These are phyloP conservation scores for Eurois occulta DNA, from an alignment of 2,888 invertebrate species.

Conservation along the genomic window DNA sequence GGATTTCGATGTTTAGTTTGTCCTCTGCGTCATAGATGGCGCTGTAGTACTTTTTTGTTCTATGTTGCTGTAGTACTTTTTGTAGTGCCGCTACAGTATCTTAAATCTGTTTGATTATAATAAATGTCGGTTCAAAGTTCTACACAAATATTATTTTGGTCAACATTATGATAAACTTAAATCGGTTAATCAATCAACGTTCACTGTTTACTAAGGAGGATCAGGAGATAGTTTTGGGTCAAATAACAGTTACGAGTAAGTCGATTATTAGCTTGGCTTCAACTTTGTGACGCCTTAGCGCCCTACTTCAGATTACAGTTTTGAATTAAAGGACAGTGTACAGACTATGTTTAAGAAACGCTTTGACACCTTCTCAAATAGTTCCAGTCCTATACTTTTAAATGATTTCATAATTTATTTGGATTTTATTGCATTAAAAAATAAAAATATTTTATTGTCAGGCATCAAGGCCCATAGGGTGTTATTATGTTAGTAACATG, in stretches of 20 bases:
- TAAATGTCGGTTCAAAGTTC: slow-evolving; percentile 2
- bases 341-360: neutral
- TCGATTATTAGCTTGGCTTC: slow-evolving; percentile 33
- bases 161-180: slow-evolving; percentile 33
- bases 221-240: slow-evolving; percentile 44
- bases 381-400: neutral
- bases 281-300: slow-evolving; percentile 9
- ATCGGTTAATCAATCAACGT: slow-evolving; percentile 39
- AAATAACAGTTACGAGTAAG: slow-evolving; percentile 24
- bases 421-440: too few species aligned
- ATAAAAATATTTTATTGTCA: too few species aligned
- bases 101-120: neutral
- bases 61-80: too few species aligned
- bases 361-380: neutral
- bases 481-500: too few species aligned
- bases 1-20: too few species aligned
- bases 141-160: slow-evolving; percentile 19
- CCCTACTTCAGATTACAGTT: slow-evolving; percentile 10
- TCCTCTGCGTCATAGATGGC: too few species aligned
- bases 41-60: too few species aligned
- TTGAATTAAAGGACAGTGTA: neutral
- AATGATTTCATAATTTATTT: neutral
- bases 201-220: slow-evolving; percentile 28
- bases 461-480: too few species aligned
- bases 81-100: too few species aligned